phyloP scores from a whole-genome alignment of 2,113 vertebrate species.

The Oryzias melastigma region DNA sequence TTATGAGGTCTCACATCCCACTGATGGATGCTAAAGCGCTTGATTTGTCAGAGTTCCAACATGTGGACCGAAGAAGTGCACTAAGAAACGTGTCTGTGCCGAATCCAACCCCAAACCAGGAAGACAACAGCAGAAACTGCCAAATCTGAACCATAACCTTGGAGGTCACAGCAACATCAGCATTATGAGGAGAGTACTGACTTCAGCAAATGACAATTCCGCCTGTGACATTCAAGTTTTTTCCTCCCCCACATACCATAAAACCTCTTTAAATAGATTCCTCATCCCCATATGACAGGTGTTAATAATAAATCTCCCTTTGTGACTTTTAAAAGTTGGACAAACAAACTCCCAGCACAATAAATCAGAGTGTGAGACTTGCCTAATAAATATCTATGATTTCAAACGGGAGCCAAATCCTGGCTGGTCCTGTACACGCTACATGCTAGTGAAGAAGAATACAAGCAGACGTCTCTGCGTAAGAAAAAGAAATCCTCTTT shows the following conservation, averaged over 20 bases:
- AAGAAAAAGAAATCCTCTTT: slow-evolving; percentile 58
- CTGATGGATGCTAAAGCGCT: slow-evolving; percentile 16
- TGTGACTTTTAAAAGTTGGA: slow-evolving; percentile 47
- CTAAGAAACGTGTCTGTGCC: slow-evolving; percentile 47
- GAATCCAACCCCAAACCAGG: slow-evolving; percentile 51
- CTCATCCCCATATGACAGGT: slow-evolving; percentile 7
- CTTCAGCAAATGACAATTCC: slow-evolving; percentile 23
- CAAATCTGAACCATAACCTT: slow-evolving; percentile 7
- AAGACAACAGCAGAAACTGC: slow-evolving; percentile 57
- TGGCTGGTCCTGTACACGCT: slow-evolving; percentile 67
- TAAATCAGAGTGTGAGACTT: slow-evolving; percentile 37
- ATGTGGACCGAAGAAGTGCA: slow-evolving; percentile 33
- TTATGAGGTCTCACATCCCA: slow-evolving; percentile 23
- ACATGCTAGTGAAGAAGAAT: slow-evolving; percentile 69
- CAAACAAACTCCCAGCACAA: slow-evolving; percentile 52
- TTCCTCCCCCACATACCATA: slow-evolving; percentile 11
- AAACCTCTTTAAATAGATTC: slow-evolving; percentile 14
- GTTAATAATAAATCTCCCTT: slow-evolving; percentile 10
- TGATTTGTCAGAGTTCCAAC: slow-evolving; percentile 22
- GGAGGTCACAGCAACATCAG: slow-evolving; percentile 37
- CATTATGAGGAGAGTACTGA: slow-evolving; percentile 28
- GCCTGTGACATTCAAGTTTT: slow-evolving; percentile 30
- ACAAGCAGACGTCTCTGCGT: slow-evolving; percentile 60
- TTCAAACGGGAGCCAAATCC: slow-evolving; percentile 23
- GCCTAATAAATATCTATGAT: slow-evolving; percentile 67